These are phyloP conservation scores for Nematolebias whitei DNA, from an alignment of 2,113 vertebrate species.

Conservation along the genomic window DNA sequence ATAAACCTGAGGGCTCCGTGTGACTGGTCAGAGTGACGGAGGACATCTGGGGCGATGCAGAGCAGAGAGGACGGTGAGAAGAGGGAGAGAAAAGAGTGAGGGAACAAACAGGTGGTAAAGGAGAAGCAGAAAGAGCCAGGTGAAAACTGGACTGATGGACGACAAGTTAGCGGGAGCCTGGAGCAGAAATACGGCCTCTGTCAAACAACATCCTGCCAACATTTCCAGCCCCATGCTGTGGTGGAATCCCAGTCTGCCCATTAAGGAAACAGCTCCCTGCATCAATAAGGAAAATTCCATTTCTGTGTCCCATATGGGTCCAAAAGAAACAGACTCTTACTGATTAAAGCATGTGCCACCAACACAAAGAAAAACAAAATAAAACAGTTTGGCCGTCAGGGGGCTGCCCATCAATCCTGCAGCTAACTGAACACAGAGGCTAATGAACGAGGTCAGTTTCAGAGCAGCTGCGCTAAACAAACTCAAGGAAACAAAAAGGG, in stretches of 20 bases:
- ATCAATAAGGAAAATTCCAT: conserved; percentile 57
- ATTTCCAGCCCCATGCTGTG: conserved; percentile 50
- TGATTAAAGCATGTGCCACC: neutral
- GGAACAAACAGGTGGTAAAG: conserved; percentile 18
- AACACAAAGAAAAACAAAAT: neutral
- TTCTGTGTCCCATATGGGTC: conserved; percentile 16
- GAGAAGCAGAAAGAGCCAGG: conserved; percentile 9
- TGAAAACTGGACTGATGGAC: conserved; percentile 28
- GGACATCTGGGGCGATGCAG: conserved; percentile 67
- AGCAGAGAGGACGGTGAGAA: neutral
- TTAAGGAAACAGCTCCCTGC: conserved; percentile 40
- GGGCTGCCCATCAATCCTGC: neutral
- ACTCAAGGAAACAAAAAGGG: too few species aligned
- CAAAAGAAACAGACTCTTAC: conserved; percentile 9
- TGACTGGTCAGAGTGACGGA: conserved; percentile 77
- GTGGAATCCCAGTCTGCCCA: conserved; percentile 53
- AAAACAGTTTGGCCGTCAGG: neutral
- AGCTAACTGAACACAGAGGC: neutral
- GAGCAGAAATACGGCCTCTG: conserved; percentile 62
- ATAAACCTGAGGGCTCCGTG: conserved; percentile 63
- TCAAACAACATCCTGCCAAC: conserved; percentile 68
- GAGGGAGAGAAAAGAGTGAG: conserved; percentile 10
- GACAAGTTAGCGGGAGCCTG: conserved; percentile 42
- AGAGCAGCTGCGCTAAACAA: neutral
- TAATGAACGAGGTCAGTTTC: neutral